Base-by-base conservation (phyloP, 2,888 invertebrate genomes). In the Petrolisthes cinctipes region DNA sequence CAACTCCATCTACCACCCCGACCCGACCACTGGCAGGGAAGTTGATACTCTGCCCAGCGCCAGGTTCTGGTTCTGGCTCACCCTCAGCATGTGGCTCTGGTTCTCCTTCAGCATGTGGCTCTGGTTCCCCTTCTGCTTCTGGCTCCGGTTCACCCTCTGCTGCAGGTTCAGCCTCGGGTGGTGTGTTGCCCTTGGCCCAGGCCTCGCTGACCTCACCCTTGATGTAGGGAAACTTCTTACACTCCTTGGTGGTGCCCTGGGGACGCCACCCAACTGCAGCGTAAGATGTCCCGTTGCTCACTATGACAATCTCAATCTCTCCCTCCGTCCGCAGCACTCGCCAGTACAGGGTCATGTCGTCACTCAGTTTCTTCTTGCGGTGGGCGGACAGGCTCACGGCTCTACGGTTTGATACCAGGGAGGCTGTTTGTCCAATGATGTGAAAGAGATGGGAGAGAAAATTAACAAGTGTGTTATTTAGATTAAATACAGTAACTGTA, bases 211-310 rank as follows among this genome's bases (percentile, higher is more conserved):
- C 71, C 71, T 82, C 94, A 93, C 91, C 93, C 93, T 0, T 6
- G 51, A 96, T 94, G 0, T 95, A 94, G 0, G 97, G 97, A 92
- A 97, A 97, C 91, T 96, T 96, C 92, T 96, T 96, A 92, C 97
- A 97, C 84, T 95, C 94, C 37, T 96, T 95, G 0, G 95, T 96
- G 86, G 92, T 91, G 17, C 90, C 91, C 11, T 71, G 71, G 0
- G 98, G 97, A 86, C 98, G 94, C 98, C 98, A 99, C n/a, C 99
- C 99, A 6, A 99, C 91, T 7, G 96, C 97, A 4, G 95, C 96
- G 94, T 97, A 99, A 17, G 97, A 96, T 0, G 96, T 96, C 2
- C 97, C 95, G 91, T 97, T 97, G n/a, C 96, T 97, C 81, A 96
- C 95, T 93, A 98, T 95, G 0, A 98, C 95, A 53, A 97, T 94